phyloP scores from a whole-genome alignment of 2,113 vertebrate species.

The Ranitomeya variabilis region DNA sequence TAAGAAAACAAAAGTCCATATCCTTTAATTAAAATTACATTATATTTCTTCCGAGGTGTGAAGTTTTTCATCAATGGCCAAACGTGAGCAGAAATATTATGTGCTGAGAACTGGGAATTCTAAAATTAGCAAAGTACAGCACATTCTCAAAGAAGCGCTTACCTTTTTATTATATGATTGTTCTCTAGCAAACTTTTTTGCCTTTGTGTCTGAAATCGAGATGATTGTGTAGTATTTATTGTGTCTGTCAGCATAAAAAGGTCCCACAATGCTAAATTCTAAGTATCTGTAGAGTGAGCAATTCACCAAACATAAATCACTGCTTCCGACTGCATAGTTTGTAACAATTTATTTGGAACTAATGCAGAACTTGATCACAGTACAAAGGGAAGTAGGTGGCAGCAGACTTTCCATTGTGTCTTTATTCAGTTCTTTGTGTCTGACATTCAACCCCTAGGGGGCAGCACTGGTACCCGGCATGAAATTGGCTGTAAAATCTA shows the following conservation, averaged over 20 bases:
- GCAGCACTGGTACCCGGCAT: conserved; percentile 7
- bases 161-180: background rate
- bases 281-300: background rate
- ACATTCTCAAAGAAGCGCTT: background rate
- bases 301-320: background rate
- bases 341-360: background rate
- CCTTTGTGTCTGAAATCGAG: background rate
- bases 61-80: too few relatives aligned
- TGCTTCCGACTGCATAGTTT: background rate
- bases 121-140: background rate
- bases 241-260: background rate
- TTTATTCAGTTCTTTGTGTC: conserved; percentile 28
- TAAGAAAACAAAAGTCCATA: too few relatives aligned
- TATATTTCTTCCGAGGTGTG: too few relatives aligned
- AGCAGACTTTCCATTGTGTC: conserved; percentile 15
- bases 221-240: background rate
- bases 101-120: background rate
- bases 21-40: too few relatives aligned
- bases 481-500: conserved; percentile 4
- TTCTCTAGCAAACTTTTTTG: background rate
- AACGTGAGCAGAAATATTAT: too few relatives aligned
- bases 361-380: background rate
- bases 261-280: background rate
- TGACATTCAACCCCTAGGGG: conserved; percentile 27
- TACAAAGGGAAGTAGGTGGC: background rate